phyloP scores from a whole-genome alignment of 2,888 invertebrate genomes.

The Napeogenes sylphis region DNA sequence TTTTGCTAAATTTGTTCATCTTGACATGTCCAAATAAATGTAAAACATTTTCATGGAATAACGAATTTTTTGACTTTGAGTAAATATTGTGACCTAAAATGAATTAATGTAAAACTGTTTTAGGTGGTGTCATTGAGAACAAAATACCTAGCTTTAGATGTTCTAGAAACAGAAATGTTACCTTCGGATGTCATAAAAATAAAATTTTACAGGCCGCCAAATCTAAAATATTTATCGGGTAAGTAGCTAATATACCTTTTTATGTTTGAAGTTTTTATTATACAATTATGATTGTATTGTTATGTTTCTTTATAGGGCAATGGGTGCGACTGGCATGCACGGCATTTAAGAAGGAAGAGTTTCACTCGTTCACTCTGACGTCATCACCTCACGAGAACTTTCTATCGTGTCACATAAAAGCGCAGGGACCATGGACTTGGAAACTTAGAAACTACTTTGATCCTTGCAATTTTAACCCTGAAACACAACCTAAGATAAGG shows the following conservation, averaged over 20 bases:
- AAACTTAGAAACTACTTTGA: slow-evolving; percentile 96
- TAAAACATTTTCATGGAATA: too few species aligned
- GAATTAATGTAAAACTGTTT: not conserved
- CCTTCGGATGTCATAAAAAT: slow-evolving; percentile 97
- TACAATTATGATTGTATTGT: not conserved
- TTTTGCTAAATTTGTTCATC: too few species aligned
- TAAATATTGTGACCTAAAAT: not conserved
- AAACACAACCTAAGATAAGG: slow-evolving; percentile 89
- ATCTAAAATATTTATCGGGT: slow-evolving; percentile 92
- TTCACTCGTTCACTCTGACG: slow-evolving; percentile 96
- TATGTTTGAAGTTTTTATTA: not conserved
- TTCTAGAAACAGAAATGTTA: slow-evolving; percentile 93
- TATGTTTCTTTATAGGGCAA: slow-evolving; percentile 78
- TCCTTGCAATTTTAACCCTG: slow-evolving; percentile 92
- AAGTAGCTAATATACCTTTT: slow-evolving; percentile 26
- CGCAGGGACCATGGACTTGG: slow-evolving; percentile 96
- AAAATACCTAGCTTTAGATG: slow-evolving; percentile 93
- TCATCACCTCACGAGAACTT: slow-evolving; percentile 97
- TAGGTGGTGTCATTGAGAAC: slow-evolving; percentile 93
- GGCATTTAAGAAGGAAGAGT: slow-evolving; percentile 91
- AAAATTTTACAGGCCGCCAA: slow-evolving; percentile 96
- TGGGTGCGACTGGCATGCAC: slow-evolving; percentile 96
- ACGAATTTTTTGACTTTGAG: not conserved
- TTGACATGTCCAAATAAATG: too few species aligned
- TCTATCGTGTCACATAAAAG: slow-evolving; percentile 95